Base-by-base conservation (phyloP, 2,797 vertebrate genomes). In the Lemur catta region DNA sequence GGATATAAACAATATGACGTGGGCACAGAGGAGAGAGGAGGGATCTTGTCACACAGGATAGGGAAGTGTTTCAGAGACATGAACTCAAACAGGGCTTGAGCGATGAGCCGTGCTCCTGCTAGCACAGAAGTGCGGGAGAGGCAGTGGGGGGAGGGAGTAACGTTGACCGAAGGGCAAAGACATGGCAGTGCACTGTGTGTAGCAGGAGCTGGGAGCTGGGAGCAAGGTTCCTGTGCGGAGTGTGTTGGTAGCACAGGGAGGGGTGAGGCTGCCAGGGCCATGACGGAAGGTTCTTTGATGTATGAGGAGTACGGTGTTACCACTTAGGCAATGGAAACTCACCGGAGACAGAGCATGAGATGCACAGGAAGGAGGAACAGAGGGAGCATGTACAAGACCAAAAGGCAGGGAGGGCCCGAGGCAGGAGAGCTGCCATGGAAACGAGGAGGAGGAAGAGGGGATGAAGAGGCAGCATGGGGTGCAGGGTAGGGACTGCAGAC, bases 1-100 rank as follows among this genome's bases (percentile, higher is more conserved):
- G 0, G 7, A 63, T 0, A 20, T 1, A 22, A 46, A 30, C 26
- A 14, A 14, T 0, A 8, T 0, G 0, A 3, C 1, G 8, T 0
- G 13, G 20, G 33, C 33, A 24, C 4, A 24, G 30, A 30, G 46
- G 24, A 76, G 4, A 12, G 14, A 3, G 8, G 14, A 3, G 8
- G 2, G 7, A 0, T 6, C 11, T 1, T 14, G 12, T 6, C 28
- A 10, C 20, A 38, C 38, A 2, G 2, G 55, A 50, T 0, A 55
- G 50, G 28, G 33, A 24, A 38, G 80, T 48, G 0, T 9, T 2
- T 17, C 9, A 10, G 28, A 24, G 26, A 14, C 0, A 3, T 3
- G 3, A 11, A 26, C 9, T 0, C 0, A 6, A 78, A n/a, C 14
- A 41, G 14, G 43, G 33, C 4, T 8, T 18, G 65, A 10, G 71